These are phyloP conservation scores for Phortica variegata DNA, from an alignment of 1,140 invertebrate species.

Conservation along the genomic window DNA sequence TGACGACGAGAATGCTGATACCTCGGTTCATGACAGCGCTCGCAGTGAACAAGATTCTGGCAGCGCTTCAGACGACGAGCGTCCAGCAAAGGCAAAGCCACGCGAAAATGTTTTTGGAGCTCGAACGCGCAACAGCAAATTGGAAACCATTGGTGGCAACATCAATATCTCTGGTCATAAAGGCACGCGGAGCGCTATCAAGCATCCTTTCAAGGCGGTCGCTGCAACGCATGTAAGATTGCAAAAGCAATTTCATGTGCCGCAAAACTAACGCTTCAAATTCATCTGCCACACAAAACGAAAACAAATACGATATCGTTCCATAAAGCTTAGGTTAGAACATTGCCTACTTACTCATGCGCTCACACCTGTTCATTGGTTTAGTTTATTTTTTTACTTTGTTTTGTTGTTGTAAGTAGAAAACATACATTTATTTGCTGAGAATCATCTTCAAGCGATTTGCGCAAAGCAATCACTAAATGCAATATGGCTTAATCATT, in stretches of 20 bases:
- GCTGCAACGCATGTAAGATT: constrained; percentile 46
- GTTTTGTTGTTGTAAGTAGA: too few species aligned
- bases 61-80: constrained; percentile 36
- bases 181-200: constrained; percentile 27
- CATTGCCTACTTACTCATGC: too few species aligned
- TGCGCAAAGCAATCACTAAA: too few species aligned
- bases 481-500: background rate
- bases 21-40: too few species aligned
- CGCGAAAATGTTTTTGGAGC: constrained; percentile 39
- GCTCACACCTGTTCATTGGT: constrained; percentile 12
- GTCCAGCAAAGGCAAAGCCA: constrained; percentile 8
- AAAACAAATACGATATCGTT: constrained; percentile 9
- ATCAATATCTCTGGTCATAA: constrained; percentile 16
- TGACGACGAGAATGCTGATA: constrained; percentile 36
- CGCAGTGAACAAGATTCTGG: constrained; percentile 11
- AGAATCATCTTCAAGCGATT: too few species aligned
- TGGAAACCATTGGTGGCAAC: constrained; percentile 1
- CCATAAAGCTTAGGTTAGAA: too few species aligned
- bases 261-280: constrained; percentile 30
- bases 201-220: constrained; percentile 50
- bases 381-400: too few species aligned
- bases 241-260: constrained; percentile 51
- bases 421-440: too few species aligned
- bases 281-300: constrained; percentile 1
- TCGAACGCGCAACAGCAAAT: constrained; percentile 19